Evolutionary conservation across 1,140 invertebrate genomes (phyloP).

Genomic region (Cydia strobilella): DNA sequence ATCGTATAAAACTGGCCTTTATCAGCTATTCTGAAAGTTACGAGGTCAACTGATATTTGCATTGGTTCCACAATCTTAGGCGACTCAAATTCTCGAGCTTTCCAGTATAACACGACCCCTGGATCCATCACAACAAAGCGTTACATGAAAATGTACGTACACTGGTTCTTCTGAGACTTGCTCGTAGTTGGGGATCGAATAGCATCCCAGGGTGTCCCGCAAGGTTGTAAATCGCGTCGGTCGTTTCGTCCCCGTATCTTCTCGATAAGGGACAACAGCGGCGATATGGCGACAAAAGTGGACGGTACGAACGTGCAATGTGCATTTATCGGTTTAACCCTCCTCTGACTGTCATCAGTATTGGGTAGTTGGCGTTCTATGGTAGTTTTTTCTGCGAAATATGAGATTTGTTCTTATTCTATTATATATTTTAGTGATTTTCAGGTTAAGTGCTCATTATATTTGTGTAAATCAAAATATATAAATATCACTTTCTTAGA

Average conservation of each 20-base stretch:
- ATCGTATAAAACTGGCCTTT: slow-evolving; percentile 1
- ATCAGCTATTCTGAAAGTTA: slow-evolving; percentile 10
- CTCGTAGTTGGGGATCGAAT: not conserved
- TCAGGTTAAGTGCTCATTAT: too few relatives aligned
- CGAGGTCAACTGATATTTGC: slow-evolving; percentile 9
- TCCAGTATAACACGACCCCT: not conserved
- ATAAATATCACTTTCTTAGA: too few relatives aligned
- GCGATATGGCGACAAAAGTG: slow-evolving; percentile 10
- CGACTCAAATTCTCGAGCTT: not conserved
- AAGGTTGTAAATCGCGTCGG: slow-evolving; percentile 3
- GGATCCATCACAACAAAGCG: not conserved
- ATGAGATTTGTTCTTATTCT: not conserved
- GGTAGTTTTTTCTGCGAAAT: not conserved
- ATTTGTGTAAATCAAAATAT: too few relatives aligned
- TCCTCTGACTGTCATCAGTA: not conserved
- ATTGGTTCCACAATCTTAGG: not conserved
- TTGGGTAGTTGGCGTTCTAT: not conserved
- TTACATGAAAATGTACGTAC: not conserved
- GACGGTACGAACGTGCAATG: slow-evolving; percentile 1
- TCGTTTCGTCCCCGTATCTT: slow-evolving; percentile 6
- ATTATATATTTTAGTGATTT: not conserved
- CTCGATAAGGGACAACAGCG: not conserved
- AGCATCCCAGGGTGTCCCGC: not conserved
- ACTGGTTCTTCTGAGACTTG: not conserved
- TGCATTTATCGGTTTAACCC: slow-evolving; percentile 7